Base-by-base conservation (phyloP, 2,113 vertebrate genomes). In the Megaptera novaeangliae region DNA sequence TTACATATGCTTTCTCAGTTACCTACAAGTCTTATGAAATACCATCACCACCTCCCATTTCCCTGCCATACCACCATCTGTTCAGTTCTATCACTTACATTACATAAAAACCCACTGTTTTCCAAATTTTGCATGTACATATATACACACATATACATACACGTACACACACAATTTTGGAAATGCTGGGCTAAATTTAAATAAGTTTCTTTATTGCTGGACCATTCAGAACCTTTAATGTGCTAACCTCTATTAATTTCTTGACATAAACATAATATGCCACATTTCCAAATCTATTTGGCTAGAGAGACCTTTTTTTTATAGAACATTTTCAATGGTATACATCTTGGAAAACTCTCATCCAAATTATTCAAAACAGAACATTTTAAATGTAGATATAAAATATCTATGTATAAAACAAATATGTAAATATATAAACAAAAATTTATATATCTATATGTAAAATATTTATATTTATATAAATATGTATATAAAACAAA, bases 221-320 rank as follows among this genome's bases (percentile, higher is more conserved):
- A 88, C 39, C 41, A 74, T 41, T 89, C 52, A 88, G 5, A 93
- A 92, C 41, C 21, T 66, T 97, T 83, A 89, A 94, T n/a, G n/a
- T 82, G 61, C 31, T 88, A 36, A 72, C 61, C 44, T 75, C 39
- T n/a, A 95, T 66, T 84, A 96, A 59, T 82, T 90, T 92, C 46
- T 77, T 92, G 68, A 94, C 11, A 87, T 25, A 86, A 91, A 78
- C 25, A 59, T 75, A 63, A 57, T 55, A 82, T 41, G 27, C 21
- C 49, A 77, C 64, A 94, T 94, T 92, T 97, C 55, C 41, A 87
- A 97, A 91, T 69, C 57, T 86, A 88, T 87, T n/a, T 91, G 74
- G 20, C 66, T 93, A 86, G 1, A 59, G 46, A 92, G 31, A 72
- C 8, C 10, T 29, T 87, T 95, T 95, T 23, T 52, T 69, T 31